Conservation (phyloP, 1,140 invertebrate species). For the Cryptotermes secundus region DNA sequence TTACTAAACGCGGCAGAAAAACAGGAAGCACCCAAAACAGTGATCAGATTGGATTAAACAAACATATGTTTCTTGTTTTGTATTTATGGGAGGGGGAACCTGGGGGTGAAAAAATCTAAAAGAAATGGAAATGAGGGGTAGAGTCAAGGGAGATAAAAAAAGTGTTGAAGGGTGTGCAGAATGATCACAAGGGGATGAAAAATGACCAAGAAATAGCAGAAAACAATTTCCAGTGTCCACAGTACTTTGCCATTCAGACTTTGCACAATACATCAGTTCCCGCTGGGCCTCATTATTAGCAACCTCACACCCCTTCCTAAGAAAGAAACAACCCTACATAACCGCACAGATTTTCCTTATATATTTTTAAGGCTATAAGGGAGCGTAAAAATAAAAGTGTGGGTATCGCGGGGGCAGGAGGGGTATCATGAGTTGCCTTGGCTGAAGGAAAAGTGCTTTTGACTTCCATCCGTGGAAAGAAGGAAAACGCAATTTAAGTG, state of each 20-base stretch:
- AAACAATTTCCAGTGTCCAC: conserved; percentile 6
- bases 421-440: background rate
- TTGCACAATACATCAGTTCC: conserved; percentile 19
- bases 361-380: conserved; percentile 22
- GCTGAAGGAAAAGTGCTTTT: conserved; percentile 12
- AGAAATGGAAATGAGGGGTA: conserved; percentile 3
- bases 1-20: too few relatives aligned
- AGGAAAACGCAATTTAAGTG: conserved; percentile 32
- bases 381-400: conserved; percentile 18
- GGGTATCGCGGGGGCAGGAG: background rate
- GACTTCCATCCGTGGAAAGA: background rate
- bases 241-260: conserved; percentile 11
- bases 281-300: conserved; percentile 7
- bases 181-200: conserved; percentile 1
- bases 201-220: conserved; percentile 19
- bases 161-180: conserved; percentile 6
- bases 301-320: background rate
- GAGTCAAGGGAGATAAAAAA: background rate
- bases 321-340: background rate
- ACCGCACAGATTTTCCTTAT: conserved; percentile 29
- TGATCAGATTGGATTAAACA: background rate
- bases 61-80: background rate
- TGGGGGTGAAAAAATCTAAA: background rate
- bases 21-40: too few relatives aligned
- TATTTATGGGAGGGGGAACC: background rate